Conservation (phyloP, 2,888 invertebrate genomes). For the Ashinkailepas kermadecensis region DNA sequence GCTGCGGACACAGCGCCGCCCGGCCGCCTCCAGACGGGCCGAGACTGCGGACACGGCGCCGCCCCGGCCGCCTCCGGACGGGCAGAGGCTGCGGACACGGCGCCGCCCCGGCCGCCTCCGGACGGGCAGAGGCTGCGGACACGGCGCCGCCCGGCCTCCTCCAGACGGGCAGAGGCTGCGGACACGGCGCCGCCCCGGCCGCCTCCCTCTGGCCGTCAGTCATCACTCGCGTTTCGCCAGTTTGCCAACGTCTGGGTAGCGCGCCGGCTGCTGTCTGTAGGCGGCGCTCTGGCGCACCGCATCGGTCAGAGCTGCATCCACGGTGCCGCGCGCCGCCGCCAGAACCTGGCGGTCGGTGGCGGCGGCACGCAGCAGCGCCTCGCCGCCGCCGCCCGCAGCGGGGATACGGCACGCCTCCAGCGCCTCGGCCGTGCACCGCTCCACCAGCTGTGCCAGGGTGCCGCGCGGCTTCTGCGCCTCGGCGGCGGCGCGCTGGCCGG, state of each 20-base stretch:
- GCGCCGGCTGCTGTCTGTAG: neutral
- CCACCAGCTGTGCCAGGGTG: constrained; percentile 29
- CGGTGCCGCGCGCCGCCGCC: neutral
- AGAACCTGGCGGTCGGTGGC: neutral
- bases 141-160: neutral
- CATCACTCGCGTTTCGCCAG: neutral
- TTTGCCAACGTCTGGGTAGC: neutral
- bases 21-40: too few species aligned
- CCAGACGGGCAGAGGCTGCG: too few species aligned
- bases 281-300: neutral
- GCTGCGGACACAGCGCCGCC: neutral
- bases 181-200: neutral
- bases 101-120: too few species aligned
- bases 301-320: neutral
- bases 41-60: too few species aligned
- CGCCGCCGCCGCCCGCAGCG: neutral
- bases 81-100: too few species aligned
- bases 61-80: too few species aligned
- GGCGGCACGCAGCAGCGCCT: neutral
- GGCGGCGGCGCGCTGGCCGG: constrained; percentile 73
- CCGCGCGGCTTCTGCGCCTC: constrained; percentile 41
- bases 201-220: neutral
- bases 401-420: constrained; percentile 8
- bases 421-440: neutral
- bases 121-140: too few species aligned